Evolutionary conservation across 2,797 vertebrate genomes (phyloP).

Genomic region (Hypotaenidia philippensis): DNA sequence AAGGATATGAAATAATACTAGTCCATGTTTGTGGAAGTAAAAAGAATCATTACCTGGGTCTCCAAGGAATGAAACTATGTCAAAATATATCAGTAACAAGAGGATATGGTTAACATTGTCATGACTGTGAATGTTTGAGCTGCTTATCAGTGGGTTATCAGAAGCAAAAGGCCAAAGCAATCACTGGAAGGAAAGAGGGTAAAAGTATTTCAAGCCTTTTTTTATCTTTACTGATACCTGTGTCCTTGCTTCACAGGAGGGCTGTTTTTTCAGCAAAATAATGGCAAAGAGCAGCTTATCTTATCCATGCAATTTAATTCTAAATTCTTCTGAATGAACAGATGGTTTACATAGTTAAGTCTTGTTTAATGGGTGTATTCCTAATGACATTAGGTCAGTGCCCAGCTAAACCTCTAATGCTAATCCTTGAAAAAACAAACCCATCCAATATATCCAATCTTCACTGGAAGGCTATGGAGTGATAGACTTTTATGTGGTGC

Average conservation of each 20-base stretch:
- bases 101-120: neutral
- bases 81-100: neutral
- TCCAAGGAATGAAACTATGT: neutral
- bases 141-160: neutral
- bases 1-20: neutral
- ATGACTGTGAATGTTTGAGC: neutral
- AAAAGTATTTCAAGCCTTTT: neutral
- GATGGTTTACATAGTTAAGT: conserved; percentile 26
- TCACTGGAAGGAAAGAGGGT: neutral
- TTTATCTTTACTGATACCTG: neutral
- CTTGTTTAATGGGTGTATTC: conserved; percentile 27
- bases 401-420: conserved; percentile 35
- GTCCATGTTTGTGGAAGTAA: neutral
- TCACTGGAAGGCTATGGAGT: neutral
- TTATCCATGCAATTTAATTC: neutral
- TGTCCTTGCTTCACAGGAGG: neutral
- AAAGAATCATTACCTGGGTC: neutral
- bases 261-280: neutral
- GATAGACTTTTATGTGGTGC: neutral
- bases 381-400: conserved; percentile 36
- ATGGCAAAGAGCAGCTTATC: neutral
- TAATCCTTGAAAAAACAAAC: conserved; percentile 61
- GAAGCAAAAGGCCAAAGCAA: neutral
- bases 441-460: neutral
- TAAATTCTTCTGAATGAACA: conserved; percentile 21